Evolutionary conservation across 2,797 vertebrate species (phyloP).

Genomic region (Chelon labrosus): DNA sequence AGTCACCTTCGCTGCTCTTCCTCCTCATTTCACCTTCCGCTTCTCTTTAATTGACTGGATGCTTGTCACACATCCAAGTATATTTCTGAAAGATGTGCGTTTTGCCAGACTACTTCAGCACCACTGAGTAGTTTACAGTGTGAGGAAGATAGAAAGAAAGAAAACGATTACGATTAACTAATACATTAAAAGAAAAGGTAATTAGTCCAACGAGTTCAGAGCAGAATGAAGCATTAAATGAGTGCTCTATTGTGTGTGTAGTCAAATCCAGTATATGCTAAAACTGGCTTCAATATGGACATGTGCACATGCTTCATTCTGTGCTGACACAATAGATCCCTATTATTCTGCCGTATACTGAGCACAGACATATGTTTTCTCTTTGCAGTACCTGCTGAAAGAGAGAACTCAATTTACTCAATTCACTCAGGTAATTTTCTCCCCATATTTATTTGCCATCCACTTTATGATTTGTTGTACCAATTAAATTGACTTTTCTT

Average conservation of each 20-base stretch:
- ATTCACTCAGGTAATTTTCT: conserved; percentile 23
- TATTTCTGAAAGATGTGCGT: not conserved
- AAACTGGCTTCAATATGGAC: not conserved
- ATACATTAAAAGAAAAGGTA: too few species aligned
- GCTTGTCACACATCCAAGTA: not conserved
- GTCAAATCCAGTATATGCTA: not conserved
- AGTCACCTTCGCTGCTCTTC: not conserved
- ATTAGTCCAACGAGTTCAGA: not conserved
- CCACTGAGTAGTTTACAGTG: not conserved
- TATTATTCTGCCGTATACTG: conserved; percentile 1
- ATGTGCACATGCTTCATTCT: not conserved
- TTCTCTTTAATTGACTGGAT: conserved; percentile 1
- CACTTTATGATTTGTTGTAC: conserved; percentile 55
- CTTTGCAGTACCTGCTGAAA: conserved; percentile 11
- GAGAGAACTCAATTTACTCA: conserved; percentile 11
- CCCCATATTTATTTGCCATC: conserved; percentile 39
- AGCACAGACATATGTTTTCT: conserved; percentile 9
- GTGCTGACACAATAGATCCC: not conserved
- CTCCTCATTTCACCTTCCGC: not conserved
- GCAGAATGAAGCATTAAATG: not conserved
- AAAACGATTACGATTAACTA: not conserved
- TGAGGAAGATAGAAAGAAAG: not conserved
- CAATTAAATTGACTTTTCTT: conserved; percentile 60
- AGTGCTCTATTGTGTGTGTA: not conserved
- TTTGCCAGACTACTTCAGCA: not conserved